A percentile compares a stretch with the other conserved stretches of the same genome.
Conservation (phyloP, 1,140 invertebrate species). For the Drosophila persimilis region DNA sequence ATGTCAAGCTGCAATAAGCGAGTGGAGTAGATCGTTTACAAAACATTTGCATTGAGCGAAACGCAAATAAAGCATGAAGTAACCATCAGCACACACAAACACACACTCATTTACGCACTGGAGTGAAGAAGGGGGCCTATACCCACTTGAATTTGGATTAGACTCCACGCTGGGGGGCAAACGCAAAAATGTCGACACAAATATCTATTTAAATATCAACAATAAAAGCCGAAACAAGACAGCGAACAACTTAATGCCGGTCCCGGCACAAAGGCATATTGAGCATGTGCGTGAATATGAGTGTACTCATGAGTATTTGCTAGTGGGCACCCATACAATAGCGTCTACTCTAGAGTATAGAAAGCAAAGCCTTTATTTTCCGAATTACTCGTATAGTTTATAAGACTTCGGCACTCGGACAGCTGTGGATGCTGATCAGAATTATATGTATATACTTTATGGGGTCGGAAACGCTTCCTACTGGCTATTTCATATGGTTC, state of each 20-base stretch:
- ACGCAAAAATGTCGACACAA: conserved; percentile 34
- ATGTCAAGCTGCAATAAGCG: conserved; percentile 51
- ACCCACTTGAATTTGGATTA: conserved; percentile 34
- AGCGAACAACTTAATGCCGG: conserved; percentile 47
- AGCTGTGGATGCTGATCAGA: too few species aligned
- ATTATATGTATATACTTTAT: too few species aligned
- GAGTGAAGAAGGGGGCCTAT: neutral
- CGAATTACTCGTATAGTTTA: too few species aligned
- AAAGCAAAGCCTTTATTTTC: too few species aligned
- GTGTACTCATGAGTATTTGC: neutral
- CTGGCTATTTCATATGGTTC: too few species aligned
- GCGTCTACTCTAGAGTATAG: too few species aligned
- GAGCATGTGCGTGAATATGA: conserved; percentile 6
- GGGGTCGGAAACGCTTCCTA: too few species aligned
- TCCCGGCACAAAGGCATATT: conserved; percentile 22
- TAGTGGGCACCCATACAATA: too few species aligned
- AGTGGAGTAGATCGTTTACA: conserved; percentile 48
- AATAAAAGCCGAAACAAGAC: conserved; percentile 43
- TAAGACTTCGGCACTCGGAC: too few species aligned
- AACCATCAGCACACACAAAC: neutral
- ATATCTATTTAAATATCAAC: conserved; percentile 48
- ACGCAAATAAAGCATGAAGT: conserved; percentile 12
- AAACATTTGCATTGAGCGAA: conserved; percentile 47
- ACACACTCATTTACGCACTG: neutral
- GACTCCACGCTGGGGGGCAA: neutral